Evolutionary conservation across 2,113 vertebrate genomes (phyloP).

Genomic region (Labeo catla): DNA sequence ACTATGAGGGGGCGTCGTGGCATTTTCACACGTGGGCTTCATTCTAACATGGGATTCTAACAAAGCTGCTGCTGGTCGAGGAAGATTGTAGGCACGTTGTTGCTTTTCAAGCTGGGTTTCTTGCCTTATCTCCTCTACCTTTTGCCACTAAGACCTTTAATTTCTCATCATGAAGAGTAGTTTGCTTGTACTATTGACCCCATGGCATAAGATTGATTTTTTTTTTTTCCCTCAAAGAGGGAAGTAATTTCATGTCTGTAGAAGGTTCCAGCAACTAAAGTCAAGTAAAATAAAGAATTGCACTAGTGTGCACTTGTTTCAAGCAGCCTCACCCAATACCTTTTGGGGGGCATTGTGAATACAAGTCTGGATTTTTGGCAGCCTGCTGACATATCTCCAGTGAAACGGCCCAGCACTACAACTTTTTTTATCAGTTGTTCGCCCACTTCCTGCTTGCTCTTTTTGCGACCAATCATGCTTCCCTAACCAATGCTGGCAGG

Average conservation of each 20-base stretch:
- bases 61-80: slow-evolving; percentile 31
- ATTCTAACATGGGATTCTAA: slow-evolving; percentile 30
- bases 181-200: slow-evolving; percentile 60
- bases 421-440: slow-evolving; percentile 77
- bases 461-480: slow-evolving; percentile 72
- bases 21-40: slow-evolving; percentile 45
- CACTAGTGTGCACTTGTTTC: slow-evolving; percentile 55
- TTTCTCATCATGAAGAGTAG: slow-evolving; percentile 51
- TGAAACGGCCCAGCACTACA: slow-evolving; percentile 62
- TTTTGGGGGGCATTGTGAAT: slow-evolving; percentile 61
- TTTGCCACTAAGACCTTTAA: slow-evolving; percentile 53
- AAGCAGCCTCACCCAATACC: slow-evolving; percentile 73
- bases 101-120: neutral
- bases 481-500: slow-evolving; percentile 67
- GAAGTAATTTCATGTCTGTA: slow-evolving; percentile 44
- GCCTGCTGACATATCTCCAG: slow-evolving; percentile 71
- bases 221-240: slow-evolving; percentile 43
- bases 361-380: slow-evolving; percentile 65
- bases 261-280: slow-evolving; percentile 63
- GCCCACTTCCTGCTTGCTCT: slow-evolving; percentile 75
- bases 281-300: slow-evolving; percentile 55
- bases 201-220: slow-evolving; percentile 25
- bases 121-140: neutral
- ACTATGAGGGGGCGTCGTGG: slow-evolving; percentile 53
- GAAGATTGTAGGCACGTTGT: slow-evolving; percentile 25